These are phyloP conservation scores for Serripes groenlandicus DNA, from an alignment of 2,888 invertebrate genomes.

Conservation along the genomic window DNA sequence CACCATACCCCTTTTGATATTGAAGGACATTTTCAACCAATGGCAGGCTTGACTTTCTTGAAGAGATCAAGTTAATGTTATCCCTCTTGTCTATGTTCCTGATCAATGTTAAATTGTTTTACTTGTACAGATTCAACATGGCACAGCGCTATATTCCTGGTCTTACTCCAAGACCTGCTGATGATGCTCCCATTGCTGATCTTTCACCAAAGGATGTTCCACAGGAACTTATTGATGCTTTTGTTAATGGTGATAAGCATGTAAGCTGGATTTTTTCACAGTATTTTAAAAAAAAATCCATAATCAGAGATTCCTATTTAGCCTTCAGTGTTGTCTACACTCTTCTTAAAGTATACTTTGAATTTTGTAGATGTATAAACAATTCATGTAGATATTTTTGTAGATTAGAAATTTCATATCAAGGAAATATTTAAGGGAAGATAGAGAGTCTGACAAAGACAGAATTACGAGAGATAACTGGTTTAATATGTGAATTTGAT, in stretches of 20 bases:
- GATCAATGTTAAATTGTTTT: not conserved
- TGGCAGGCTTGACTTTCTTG: not conserved
- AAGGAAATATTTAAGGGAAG: not conserved
- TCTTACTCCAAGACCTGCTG: constrained; percentile 66
- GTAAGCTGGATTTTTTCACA: too few species aligned
- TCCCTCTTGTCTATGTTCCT: not conserved
- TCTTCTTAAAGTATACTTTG: not conserved
- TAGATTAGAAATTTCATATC: not conserved
- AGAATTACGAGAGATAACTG: too few species aligned
- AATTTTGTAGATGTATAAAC: not conserved
- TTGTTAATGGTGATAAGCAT: constrained; percentile 76
- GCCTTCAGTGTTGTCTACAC: not conserved
- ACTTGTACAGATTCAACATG: constrained; percentile 22
- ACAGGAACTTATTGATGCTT: constrained; percentile 74
- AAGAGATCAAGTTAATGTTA: not conserved
- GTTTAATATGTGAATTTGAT: too few species aligned
- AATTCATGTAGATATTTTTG: too few species aligned
- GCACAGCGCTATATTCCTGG: constrained; percentile 73
- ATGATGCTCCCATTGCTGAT: constrained; percentile 31
- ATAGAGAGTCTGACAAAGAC: not conserved
- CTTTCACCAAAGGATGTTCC: constrained; percentile 72
- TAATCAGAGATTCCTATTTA: not conserved
- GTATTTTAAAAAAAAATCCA: too few species aligned
- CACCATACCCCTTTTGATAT: not conserved
- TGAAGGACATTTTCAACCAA: not conserved